Base-by-base conservation (phyloP, 1,140 invertebrate genomes). In the Coptotermes formosanus region DNA sequence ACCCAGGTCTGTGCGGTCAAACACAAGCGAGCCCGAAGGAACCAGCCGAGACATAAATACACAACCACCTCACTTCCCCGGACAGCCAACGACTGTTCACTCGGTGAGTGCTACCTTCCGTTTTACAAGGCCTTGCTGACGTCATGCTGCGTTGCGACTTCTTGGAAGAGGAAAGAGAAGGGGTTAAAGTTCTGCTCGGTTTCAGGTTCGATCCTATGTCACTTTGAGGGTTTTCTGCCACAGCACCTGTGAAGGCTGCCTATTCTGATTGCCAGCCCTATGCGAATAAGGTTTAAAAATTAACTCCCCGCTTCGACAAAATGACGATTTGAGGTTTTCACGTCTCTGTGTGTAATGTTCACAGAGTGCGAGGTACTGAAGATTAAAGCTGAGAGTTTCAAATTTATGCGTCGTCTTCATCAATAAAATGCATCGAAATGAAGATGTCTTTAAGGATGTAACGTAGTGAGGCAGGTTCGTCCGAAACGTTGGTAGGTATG, bases 41-140 rank as follows among this genome's bases (percentile, higher is more conserved):
- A 84, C 83, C 48, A 84, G 30, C 48, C 45, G 83, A 45, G 83
- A 52, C 83, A 84, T 84, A 25, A 59, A 84, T 38, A 21, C 16
- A 84, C 83, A 32, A 12, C 30, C 44, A 25, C 8, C n/a, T 19
- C 43, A 84, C 83, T n/a, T 11, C 43, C 6, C 30, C 1, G 30
- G 30, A 21, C 43, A 30, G 48, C 3, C 48, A 52, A 84, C 48
- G 83, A 84, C 83, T 84, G 83, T 8, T 59, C 21, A 14, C 30
- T 19, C 45, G 30, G 21, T 48, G 8, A n/a, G 83, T 59, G n/a
- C 44, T 52, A 48, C 44, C 83, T 84, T 84, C 83, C 55, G 30
- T 84, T 84, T 84, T 84, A 84, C 83, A 84, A 84, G 83, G 83
- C 45, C 83, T 48, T 84, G 83, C 83, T 84, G 83, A 84, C 83